Percentiles rank a stretch among this genome's conserved stretches.
Conservation (phyloP, 2,888 invertebrate species). For the Lydus trimaculatus region DNA sequence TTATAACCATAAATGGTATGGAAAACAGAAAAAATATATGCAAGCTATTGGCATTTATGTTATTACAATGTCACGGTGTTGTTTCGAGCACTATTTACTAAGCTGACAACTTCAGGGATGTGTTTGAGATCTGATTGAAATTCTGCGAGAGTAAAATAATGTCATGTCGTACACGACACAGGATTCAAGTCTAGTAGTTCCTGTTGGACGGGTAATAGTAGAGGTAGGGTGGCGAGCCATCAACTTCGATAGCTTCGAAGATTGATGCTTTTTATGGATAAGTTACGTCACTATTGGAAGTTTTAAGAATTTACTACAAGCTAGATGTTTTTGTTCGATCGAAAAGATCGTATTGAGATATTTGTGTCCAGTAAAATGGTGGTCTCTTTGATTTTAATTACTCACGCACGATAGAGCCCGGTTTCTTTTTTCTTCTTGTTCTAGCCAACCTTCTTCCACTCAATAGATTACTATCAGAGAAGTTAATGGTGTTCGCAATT, state of each 20-base stretch:
- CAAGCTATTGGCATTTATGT: not conserved
- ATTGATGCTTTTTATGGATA: slow-evolving; percentile 55
- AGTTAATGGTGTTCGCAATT: not conserved
- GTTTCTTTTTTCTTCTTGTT: not conserved
- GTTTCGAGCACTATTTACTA: slow-evolving; percentile 43
- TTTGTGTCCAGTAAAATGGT: slow-evolving; percentile 18
- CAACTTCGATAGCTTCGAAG: slow-evolving; percentile 56
- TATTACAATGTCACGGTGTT: slow-evolving; percentile 20
- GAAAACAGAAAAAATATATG: not conserved
- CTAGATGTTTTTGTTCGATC: not conserved
- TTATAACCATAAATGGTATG: not conserved
- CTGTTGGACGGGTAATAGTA: slow-evolving; percentile 31
- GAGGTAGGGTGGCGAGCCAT: slow-evolving; percentile 36
- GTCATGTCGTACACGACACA: slow-evolving; percentile 50
- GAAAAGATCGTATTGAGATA: not conserved
- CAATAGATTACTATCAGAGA: not conserved
- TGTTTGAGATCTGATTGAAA: slow-evolving; percentile 51
- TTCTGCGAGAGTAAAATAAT: slow-evolving; percentile 53
- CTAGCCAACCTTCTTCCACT: not conserved
- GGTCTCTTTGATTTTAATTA: slow-evolving; percentile 20
- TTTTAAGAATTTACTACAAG: slow-evolving; percentile 14
- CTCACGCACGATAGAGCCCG: slow-evolving; percentile 10
- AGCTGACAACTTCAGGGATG: slow-evolving; percentile 48
- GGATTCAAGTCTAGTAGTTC: slow-evolving; percentile 39
- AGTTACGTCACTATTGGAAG: slow-evolving; percentile 44